A percentile compares a stretch with the other conserved stretches of the same genome.
Conservation (phyloP, 2,113 vertebrate species). For the Myxocyprinus asiaticus region DNA sequence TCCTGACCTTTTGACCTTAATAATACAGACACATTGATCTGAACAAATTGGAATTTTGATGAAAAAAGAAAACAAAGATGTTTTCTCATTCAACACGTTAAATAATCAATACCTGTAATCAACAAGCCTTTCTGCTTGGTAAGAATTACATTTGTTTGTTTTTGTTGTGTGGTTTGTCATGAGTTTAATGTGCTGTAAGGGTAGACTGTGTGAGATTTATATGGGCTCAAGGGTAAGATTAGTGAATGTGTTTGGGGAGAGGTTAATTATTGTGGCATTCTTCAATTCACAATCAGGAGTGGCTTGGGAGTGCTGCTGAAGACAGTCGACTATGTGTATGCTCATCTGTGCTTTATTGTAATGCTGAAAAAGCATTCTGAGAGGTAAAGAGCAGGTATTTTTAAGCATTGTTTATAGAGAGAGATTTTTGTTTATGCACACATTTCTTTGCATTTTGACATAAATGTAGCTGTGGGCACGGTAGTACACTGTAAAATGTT, state of each 20-base stretch:
- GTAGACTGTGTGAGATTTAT: background rate
- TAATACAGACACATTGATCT: too few relatives aligned
- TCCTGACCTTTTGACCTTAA: too few relatives aligned
- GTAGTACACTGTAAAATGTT: too few relatives aligned
- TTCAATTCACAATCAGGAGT: background rate
- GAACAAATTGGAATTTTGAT: background rate
- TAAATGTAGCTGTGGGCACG: background rate
- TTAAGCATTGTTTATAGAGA: background rate
- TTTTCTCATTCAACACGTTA: background rate
- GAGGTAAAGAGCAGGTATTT: background rate
- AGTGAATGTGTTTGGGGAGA: constrained; percentile 4
- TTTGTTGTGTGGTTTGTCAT: background rate
- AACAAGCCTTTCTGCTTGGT: background rate
- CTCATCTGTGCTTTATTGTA: background rate
- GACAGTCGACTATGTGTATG: background rate
- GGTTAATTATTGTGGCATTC: constrained; percentile 24
- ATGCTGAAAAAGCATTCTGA: background rate
- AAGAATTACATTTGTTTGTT: background rate
- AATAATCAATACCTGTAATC: background rate
- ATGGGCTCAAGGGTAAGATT: background rate
- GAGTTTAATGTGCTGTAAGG: background rate
- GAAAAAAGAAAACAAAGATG: too few relatives aligned
- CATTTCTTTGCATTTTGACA: background rate
- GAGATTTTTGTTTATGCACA: background rate
- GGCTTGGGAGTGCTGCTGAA: background rate